These are phyloP conservation scores for Scaptomyza graminum DNA, from an alignment of 1,140 invertebrate genomes.

Conservation along the genomic window DNA sequence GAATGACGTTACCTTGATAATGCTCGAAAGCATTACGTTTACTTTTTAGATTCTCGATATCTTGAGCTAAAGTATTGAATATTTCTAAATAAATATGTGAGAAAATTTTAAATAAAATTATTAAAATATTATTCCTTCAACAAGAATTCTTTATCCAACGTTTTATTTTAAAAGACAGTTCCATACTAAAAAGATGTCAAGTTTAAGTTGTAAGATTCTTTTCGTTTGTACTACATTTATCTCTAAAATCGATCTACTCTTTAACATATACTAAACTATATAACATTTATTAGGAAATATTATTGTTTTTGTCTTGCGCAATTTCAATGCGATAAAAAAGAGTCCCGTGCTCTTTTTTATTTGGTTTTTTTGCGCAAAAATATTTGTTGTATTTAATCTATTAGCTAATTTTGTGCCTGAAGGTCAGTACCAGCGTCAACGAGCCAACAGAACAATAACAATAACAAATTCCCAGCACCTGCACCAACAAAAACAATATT, in stretches of 20 bases:
- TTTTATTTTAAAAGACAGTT: too few relatives aligned
- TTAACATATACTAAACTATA: conserved; percentile 1
- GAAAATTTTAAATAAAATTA: too few relatives aligned
- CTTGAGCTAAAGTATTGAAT: too few relatives aligned
- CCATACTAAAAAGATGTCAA: too few relatives aligned
- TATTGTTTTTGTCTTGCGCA: conserved; percentile 22
- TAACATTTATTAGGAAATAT: conserved; percentile 25
- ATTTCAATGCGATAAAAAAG: conserved; percentile 27
- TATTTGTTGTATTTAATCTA: conserved; percentile 46
- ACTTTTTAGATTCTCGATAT: too few relatives aligned
- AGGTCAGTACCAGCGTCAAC: conserved; percentile 70
- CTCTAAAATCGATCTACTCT: too few relatives aligned
- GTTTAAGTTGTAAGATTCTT: too few relatives aligned
- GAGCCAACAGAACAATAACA: conserved; percentile 30
- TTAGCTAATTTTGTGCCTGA: conserved; percentile 65
- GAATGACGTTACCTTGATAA: background rate
- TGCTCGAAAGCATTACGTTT: background rate
- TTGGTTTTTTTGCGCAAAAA: conserved; percentile 3
- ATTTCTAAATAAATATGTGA: too few relatives aligned
- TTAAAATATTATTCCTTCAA: too few relatives aligned
- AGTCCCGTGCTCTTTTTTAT: conserved; percentile 21
- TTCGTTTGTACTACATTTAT: too few relatives aligned
- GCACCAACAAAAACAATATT: conserved; percentile 21
- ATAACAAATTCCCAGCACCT: conserved; percentile 21
- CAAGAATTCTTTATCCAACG: too few relatives aligned